Conservation (phyloP, 2,888 invertebrate genomes). For the Caenorhabditis sulstoni region DNA sequence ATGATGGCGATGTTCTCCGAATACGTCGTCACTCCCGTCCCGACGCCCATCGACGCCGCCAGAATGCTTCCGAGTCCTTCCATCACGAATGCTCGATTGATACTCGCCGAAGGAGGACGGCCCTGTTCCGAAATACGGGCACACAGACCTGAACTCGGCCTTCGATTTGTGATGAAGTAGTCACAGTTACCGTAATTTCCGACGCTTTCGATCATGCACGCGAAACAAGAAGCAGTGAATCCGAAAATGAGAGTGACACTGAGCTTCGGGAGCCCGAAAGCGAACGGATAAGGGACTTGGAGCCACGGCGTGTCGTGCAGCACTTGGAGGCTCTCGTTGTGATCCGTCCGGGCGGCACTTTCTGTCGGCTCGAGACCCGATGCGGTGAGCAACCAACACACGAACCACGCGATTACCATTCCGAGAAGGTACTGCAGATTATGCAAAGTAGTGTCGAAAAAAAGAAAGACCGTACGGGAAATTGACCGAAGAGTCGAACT, state of each 20-base stretch:
- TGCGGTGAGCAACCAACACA: slow-evolving; percentile 68
- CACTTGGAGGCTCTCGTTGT: slow-evolving; percentile 65
- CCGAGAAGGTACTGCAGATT: slow-evolving; percentile 71
- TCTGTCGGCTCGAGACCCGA: slow-evolving; percentile 64
- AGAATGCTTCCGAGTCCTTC: slow-evolving; percentile 74
- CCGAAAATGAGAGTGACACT: slow-evolving; percentile 69
- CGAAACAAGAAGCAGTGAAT: slow-evolving; percentile 70
- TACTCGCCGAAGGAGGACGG: slow-evolving; percentile 66
- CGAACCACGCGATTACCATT: slow-evolving; percentile 68
- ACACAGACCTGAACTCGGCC: slow-evolving; percentile 33
- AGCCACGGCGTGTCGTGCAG: slow-evolving; percentile 71
- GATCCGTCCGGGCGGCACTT: slow-evolving; percentile 70
- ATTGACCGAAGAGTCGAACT: slow-evolving; percentile 73
- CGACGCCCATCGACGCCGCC: slow-evolving; percentile 70
- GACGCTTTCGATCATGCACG: slow-evolving; percentile 71
- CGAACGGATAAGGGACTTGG: slow-evolving; percentile 73
- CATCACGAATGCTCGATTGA: slow-evolving; percentile 75
- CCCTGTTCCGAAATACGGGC: slow-evolving; percentile 68
- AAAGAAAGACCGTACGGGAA: slow-evolving; percentile 62
- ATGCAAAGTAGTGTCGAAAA: no score
- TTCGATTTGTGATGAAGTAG: no score
- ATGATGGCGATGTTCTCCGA: slow-evolving; percentile 75
- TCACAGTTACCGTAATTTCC: slow-evolving; percentile 64
- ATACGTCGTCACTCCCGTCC: slow-evolving; percentile 76
- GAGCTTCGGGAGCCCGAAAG: slow-evolving; percentile 71